Evolutionary conservation across 2,113 vertebrate genomes (phyloP).

Genomic region (Oxyura jamaicensis): DNA sequence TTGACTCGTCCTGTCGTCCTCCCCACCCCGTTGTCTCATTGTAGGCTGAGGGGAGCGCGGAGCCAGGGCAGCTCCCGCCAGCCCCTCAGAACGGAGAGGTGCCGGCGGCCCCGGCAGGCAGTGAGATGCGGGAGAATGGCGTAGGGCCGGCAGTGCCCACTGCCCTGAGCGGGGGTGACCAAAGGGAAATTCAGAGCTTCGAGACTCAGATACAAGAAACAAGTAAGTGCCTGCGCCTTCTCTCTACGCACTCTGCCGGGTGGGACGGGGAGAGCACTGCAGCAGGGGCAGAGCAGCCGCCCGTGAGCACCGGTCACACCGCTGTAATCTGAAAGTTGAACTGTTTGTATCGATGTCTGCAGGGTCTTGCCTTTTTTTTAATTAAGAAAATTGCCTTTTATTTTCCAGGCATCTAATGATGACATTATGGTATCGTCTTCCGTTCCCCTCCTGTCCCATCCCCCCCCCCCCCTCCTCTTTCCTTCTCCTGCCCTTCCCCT

Average conservation of each 20-base stretch:
- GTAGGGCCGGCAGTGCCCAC: constrained; percentile 77
- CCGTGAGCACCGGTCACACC: background rate
- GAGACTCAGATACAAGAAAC: constrained; percentile 93
- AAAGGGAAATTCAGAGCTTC: constrained; percentile 88
- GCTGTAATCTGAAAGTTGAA: background rate
- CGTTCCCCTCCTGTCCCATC: constrained; percentile 54
- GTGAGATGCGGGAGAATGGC: constrained; percentile 81
- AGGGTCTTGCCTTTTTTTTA: constrained; percentile 43
- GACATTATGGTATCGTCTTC: constrained; percentile 89
- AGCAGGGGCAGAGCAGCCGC: background rate
- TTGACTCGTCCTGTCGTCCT: constrained; percentile 16
- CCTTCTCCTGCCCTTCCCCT: constrained; percentile 9
- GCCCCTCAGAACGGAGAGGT: constrained; percentile 75
- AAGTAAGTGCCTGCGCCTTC: constrained; percentile 84
- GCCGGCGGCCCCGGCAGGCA: constrained; percentile 64
- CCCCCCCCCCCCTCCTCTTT: background rate
- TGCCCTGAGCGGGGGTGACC: constrained; percentile 77
- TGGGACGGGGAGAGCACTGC: background rate
- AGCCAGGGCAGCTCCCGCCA: constrained; percentile 75
- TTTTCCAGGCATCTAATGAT: constrained; percentile 99
- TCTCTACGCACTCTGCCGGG: background rate
- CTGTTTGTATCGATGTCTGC: background rate
- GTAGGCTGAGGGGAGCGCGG: constrained; percentile 87
- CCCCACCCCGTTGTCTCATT: constrained; percentile 76
- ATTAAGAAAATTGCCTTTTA: constrained; percentile 83